A percentile compares a stretch with the other conserved stretches of the same genome.
Evolutionary conservation across 2,797 vertebrate genomes (phyloP).

Genomic region (Philypnodon macrostomus): DNA sequence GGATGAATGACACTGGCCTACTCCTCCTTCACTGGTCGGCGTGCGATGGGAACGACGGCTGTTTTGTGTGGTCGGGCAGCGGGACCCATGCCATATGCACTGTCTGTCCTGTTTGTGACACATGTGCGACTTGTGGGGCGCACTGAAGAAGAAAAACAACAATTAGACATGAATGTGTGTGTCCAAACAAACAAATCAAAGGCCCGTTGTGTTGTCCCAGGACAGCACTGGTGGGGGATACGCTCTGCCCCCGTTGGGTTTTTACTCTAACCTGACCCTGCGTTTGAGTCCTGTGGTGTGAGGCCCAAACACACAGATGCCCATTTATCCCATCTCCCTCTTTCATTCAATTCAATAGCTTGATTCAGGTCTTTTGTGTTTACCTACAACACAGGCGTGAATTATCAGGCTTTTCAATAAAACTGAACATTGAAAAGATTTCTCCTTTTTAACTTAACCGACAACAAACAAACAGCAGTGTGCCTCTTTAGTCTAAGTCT

Average conservation of each 20-base stretch:
- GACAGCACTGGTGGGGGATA: slow-evolving; percentile 76
- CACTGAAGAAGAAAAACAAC: slow-evolving; percentile 86
- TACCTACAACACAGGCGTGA: not conserved
- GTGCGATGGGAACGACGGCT: slow-evolving; percentile 36
- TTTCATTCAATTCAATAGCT: slow-evolving; percentile 34
- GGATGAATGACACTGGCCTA: slow-evolving; percentile 20
- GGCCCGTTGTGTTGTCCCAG: slow-evolving; percentile 79
- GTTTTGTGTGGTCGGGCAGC: slow-evolving; percentile 56
- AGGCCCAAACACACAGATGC: slow-evolving; percentile 82
- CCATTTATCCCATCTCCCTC: slow-evolving; percentile 69
- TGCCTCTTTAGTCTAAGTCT: slow-evolving; percentile 28
- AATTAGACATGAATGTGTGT: slow-evolving; percentile 92
- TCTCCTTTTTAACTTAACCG: slow-evolving; percentile 4
- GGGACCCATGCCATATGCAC: slow-evolving; percentile 56
- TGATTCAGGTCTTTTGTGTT: slow-evolving; percentile 9
- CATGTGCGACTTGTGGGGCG: slow-evolving; percentile 72
- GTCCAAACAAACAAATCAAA: slow-evolving; percentile 93
- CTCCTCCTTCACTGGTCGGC: slow-evolving; percentile 26
- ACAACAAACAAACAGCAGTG: slow-evolving; percentile 42
- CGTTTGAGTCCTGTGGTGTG: slow-evolving; percentile 78
- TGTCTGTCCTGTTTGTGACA: slow-evolving; percentile 51
- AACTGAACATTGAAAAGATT: slow-evolving; percentile 3
- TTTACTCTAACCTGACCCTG: slow-evolving; percentile 65
- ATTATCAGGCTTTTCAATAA: not conserved
- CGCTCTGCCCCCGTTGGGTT: slow-evolving; percentile 33